Base-by-base conservation (phyloP, 2,797 vertebrate genomes). In the Potorous gilbertii region DNA sequence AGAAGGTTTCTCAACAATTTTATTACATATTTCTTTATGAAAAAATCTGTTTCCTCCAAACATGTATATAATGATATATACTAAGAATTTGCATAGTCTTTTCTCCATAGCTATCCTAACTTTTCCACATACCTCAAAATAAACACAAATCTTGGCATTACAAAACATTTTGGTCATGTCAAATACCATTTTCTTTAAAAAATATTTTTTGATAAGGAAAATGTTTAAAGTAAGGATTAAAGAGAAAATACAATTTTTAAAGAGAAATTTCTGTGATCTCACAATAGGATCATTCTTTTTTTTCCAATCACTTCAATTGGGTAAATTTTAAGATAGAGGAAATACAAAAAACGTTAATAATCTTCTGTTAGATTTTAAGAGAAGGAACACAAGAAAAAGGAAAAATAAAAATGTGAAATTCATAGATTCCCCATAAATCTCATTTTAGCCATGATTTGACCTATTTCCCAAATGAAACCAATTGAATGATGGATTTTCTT, bases 81-180 rank as follows among this genome's bases (percentile, higher is more conserved):
- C 14, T 14, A n/a, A 28, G 11, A 62, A n/a, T 66, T 74, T 91
- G 62, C 12, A 92, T 89, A 56, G 28, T 87, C 66, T 89, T 56
- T n/a, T 59, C 56, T 90, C 55, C n/a, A 90, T 87, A 57, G 52
- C 87, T 55, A 95, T 0, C 92, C 18, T 8, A 74, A 34, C 81
- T 95, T 95, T 92, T 93, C 66, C 56, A 74, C 40, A n/a, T 90
- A 56, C 6, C 34, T 93, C 54, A 34, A 90, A 93, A n/a, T 90
- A 0, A 95, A 21, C n/a, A 24, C 66, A 40, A 6, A 40, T 74
- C n/a, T 40, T 74, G 5, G 8, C 21, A 55, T 4, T 93, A 28
- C 24, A 92, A 93, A 95, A 59, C n/a, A 91, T n/a, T 95, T 40
- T 59, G 27, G 52, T 90, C 95, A 55, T 10, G 92, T 89, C 27